Evolutionary conservation across 2,888 invertebrate genomes (phyloP).

Genomic region (Agrotis clavis): DNA sequence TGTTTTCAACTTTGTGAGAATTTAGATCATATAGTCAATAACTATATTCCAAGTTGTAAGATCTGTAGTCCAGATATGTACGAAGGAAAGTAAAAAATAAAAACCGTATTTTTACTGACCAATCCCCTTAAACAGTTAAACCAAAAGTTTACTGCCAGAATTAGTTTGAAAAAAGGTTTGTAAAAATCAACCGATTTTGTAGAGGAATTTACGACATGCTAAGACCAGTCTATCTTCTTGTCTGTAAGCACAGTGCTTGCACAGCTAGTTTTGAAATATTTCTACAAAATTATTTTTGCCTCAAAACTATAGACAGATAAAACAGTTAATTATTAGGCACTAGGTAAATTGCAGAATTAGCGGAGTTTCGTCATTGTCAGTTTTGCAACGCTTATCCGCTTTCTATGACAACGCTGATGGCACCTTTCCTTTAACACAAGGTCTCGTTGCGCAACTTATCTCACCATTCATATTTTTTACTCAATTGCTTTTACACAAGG

Average conservation of each 20-base stretch:
- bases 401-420: slow-evolving; percentile 52
- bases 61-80: too few relatives aligned
- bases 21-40: too few relatives aligned
- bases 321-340: slow-evolving; percentile 22
- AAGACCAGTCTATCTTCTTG: too few relatives aligned
- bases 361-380: slow-evolving; percentile 35
- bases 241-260: not conserved
- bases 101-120: too few relatives aligned
- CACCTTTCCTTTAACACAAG: slow-evolving; percentile 49
- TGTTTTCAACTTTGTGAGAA: too few relatives aligned
- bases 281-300: not conserved
- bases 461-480: slow-evolving; percentile 30
- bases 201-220: not conserved
- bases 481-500: slow-evolving; percentile 27
- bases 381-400: slow-evolving; percentile 41
- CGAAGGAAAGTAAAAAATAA: too few relatives aligned
- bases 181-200: not conserved
- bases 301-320: slow-evolving; percentile 5
- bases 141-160: too few relatives aligned
- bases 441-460: slow-evolving; percentile 48
- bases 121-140: too few relatives aligned
- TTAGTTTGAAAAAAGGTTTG: not conserved
- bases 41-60: too few relatives aligned
- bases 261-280: slow-evolving; percentile 4
- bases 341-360: slow-evolving; percentile 31